Conservation (phyloP, 2,797 vertebrate genomes). For the Tokudaia muenninki region DNA sequence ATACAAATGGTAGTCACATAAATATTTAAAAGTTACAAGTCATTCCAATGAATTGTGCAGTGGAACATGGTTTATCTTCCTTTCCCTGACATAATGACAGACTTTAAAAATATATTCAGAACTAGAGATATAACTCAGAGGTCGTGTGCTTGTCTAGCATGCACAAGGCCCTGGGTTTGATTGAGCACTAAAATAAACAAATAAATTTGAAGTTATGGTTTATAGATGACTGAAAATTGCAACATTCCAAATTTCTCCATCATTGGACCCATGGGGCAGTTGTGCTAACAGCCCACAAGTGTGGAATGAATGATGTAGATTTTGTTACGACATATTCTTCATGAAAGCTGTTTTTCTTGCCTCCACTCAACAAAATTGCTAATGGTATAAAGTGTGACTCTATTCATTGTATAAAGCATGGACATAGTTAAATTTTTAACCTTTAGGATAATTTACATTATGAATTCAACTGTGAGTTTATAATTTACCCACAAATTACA, state of each 20-base stretch:
- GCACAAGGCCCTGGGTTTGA: not conserved
- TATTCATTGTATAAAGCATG: not conserved
- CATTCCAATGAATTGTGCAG: slow-evolving; percentile 9
- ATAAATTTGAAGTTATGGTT: not conserved
- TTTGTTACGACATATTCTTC: not conserved
- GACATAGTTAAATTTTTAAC: not conserved
- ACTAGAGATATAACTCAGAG: not conserved
- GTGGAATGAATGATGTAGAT: not conserved
- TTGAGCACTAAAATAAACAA: not conserved
- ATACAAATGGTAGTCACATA: not conserved
- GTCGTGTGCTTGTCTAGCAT: not conserved
- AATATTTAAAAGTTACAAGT: slow-evolving; percentile 61
- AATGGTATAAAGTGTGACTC: not conserved
- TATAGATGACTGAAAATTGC: not conserved
- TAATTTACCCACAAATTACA: not conserved
- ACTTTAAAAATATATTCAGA: slow-evolving; percentile 6
- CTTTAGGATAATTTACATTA: not conserved
- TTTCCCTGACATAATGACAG: slow-evolving; percentile 39
- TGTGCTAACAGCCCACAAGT: not conserved
- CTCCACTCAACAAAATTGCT: slow-evolving; percentile 24
- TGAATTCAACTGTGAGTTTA: not conserved
- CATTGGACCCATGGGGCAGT: not conserved
- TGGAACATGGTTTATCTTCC: slow-evolving; percentile 16
- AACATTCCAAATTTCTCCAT: slow-evolving; percentile 30
- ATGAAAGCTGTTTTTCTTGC: not conserved